A percentile compares a stretch with the other conserved stretches of the same genome.
Evolutionary conservation across 2,888 invertebrate species (phyloP).

Genomic region (Parasteatoda lunata): DNA sequence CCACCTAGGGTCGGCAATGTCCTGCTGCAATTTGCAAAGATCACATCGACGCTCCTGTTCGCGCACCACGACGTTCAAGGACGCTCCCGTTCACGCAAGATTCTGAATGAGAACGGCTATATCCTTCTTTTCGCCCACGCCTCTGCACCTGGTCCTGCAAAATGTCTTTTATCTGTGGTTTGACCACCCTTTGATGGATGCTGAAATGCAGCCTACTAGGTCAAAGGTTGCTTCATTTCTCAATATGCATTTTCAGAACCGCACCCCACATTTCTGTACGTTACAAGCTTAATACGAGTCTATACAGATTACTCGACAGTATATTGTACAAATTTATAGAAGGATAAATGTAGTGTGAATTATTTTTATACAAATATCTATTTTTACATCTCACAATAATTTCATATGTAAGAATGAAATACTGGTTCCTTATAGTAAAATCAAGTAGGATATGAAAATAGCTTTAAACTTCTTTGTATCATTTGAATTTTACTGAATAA

Average conservation of each 20-base stretch:
- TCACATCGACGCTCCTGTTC: slow-evolving; percentile 56
- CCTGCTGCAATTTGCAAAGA: slow-evolving; percentile 48
- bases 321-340: too few species aligned
- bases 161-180: slow-evolving; percentile 34
- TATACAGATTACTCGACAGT: too few species aligned
- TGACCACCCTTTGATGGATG: slow-evolving; percentile 46
- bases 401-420: too few species aligned
- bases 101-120: slow-evolving; percentile 29
- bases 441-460: too few species aligned
- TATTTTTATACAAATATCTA: too few species aligned
- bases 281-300: too few species aligned
- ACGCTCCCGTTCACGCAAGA: slow-evolving; percentile 40
- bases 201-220: neutral
- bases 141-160: slow-evolving; percentile 17
- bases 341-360: too few species aligned
- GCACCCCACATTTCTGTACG: neutral
- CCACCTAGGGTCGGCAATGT: slow-evolving; percentile 45
- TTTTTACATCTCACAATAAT: too few species aligned
- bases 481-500: too few species aligned
- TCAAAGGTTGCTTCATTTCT: slow-evolving; percentile 3
- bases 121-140: slow-evolving; percentile 40
- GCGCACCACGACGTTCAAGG: slow-evolving; percentile 54
- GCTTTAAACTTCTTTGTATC: too few species aligned
- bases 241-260: neutral
- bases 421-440: too few species aligned